Evolutionary conservation across 2,888 invertebrate species (phyloP), one percentile per base, ranked within the genome.

Genomic region (Bombylius major): DNA sequence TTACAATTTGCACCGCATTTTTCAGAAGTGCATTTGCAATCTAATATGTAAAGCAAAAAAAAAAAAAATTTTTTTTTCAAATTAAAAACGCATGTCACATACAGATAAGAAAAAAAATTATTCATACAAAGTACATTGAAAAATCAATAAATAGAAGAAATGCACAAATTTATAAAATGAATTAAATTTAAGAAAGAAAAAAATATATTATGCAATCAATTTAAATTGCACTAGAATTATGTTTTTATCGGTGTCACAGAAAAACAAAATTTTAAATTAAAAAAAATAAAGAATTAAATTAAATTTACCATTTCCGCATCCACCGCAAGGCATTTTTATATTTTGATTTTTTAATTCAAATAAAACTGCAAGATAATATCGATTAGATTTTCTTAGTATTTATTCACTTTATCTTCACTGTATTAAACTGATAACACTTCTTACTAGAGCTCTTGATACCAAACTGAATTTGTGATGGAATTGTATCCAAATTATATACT

Each of bases 1-100:
- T 71, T 70, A 62, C 72, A 71, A 42, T 59, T 58, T 12, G 67
- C 67, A 47, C 63, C 64, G 49, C 72, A 71, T 51, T 69, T 72
- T 31, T 67, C 64, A 8, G 63, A 51, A 9, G 69, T 69, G 64
- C 72, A 72, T 58, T 69, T 70, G 61, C 72, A 71, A 49, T 66
- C 71, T 72, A 39, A 14, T 14, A 14, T 39, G 7, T 9, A 39
- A 9, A 39, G 11, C 7, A 39, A 7, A 3, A 5, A 45, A 14
- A 14, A 45, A 45, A 7, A 45, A 45, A 45, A 45, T 45, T 39
- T 39, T 39, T n/a, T n/a, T n/a, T n/a, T n/a, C n/a, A n/a, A 42
- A 42, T 23, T 23, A 23, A 23, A 23, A 23, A 23, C 23, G 23
- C 23, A 23, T 23, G 23, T 23, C 23, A 23, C 23, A 23, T 23